Percentiles rank a stretch among this genome's conserved stretches.
Conservation (phyloP, 2,888 invertebrate genomes). For the Mesopsocus fuscifrons region DNA sequence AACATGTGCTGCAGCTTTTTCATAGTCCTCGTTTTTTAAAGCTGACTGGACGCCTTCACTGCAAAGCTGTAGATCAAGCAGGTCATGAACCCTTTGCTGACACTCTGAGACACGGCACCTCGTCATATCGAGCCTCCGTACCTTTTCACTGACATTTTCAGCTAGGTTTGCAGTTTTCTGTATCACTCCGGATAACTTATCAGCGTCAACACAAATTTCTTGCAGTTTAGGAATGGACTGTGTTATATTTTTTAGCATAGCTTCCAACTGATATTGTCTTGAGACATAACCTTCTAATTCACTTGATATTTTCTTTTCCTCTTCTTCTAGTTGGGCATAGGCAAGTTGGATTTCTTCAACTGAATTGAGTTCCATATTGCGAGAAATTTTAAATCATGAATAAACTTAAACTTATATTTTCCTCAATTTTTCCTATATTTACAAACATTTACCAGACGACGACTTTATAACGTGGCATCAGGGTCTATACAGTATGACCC, state of each 20-base stretch:
- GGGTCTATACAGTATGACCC: too few species aligned
- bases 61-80: slow-evolving; percentile 86
- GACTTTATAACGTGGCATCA: too few species aligned
- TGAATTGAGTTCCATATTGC: background rate
- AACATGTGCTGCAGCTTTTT: slow-evolving; percentile 89
- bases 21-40: slow-evolving; percentile 86
- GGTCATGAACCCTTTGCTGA: slow-evolving; percentile 82
- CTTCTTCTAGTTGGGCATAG: background rate
- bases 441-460: too few species aligned
- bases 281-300: slow-evolving; percentile 51
- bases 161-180: slow-evolving; percentile 72
- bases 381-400: background rate
- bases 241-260: slow-evolving; percentile 59
- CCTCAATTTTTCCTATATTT: too few species aligned
- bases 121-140: slow-evolving; percentile 78
- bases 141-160: slow-evolving; percentile 89
- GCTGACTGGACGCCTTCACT: slow-evolving; percentile 95
- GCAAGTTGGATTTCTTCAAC: background rate
- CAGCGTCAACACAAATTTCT: slow-evolving; percentile 55
- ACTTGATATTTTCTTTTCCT: slow-evolving; percentile 46
- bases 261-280: slow-evolving; percentile 55
- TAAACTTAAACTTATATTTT: too few species aligned
- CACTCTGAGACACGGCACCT: slow-evolving; percentile 84
- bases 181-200: slow-evolving; percentile 67
- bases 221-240: slow-evolving; percentile 65